Conservation (phyloP, 2,797 vertebrate species). For the Phataginus tricuspis region DNA sequence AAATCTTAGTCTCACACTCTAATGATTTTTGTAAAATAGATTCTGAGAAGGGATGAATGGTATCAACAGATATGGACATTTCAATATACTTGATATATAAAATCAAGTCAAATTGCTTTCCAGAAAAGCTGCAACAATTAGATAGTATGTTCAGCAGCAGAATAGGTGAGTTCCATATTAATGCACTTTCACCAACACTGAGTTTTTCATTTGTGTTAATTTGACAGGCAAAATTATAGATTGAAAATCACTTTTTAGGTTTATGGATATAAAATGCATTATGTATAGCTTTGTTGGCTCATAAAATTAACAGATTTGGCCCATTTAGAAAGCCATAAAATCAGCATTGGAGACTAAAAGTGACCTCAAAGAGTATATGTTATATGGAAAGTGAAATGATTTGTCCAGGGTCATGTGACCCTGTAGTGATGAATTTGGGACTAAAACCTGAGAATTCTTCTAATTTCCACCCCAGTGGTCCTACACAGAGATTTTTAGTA, state of each 20-base stretch:
- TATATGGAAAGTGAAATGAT: background rate
- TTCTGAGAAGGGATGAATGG: background rate
- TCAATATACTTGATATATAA: background rate
- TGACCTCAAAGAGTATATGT: background rate
- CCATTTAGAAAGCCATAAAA: background rate
- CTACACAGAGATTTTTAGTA: background rate
- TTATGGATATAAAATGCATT: background rate
- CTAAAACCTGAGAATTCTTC: background rate
- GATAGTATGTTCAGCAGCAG: background rate
- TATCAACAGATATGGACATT: background rate
- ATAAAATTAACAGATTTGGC: background rate
- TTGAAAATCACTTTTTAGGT: background rate
- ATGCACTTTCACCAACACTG: background rate
- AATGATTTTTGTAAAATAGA: background rate
- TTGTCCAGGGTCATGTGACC: background rate
- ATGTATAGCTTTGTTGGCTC: background rate
- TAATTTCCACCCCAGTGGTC: background rate
- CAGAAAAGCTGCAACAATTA: background rate
- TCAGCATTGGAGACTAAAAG: background rate
- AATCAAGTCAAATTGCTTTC: background rate
- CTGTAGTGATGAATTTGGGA: background rate
- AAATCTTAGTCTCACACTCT: background rate
- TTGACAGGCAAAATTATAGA: background rate
- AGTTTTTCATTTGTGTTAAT: background rate
- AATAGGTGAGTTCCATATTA: background rate